A percentile compares a stretch with the other conserved stretches of the same genome.
Conservation (phyloP, 2,113 vertebrate genomes). For the Syrrhaptes paradoxus region DNA sequence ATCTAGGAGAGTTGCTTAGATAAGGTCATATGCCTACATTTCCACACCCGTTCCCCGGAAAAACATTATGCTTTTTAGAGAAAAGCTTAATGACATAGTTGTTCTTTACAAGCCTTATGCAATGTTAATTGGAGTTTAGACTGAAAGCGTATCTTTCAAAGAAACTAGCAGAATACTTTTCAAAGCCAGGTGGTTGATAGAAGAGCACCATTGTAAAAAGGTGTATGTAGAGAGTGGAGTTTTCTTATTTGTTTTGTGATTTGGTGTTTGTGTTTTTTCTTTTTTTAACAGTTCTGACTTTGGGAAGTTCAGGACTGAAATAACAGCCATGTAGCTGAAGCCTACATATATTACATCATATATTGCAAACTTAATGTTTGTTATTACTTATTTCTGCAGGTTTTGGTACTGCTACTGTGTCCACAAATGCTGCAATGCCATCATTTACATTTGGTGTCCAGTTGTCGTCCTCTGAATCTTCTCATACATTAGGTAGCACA, state of each 20-base stretch:
- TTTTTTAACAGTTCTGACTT: not conserved
- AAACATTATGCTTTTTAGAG: not conserved
- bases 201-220: not conserved
- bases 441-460: constrained; percentile 80
- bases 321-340: not conserved
- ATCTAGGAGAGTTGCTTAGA: not conserved
- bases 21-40: fast-evolving
- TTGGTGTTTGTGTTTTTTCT: not conserved
- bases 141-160: not conserved
- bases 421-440: constrained; percentile 57
- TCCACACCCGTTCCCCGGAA: not conserved
- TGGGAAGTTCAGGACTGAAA: not conserved
- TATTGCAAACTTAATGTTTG: not conserved
- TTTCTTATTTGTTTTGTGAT: not conserved
- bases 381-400: constrained; percentile 53
- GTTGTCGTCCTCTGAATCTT: constrained; percentile 70
- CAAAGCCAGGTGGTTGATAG: not conserved
- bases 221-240: not conserved
- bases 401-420: constrained; percentile 71
- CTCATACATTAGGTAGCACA: constrained; percentile 64
- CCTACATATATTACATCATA: not conserved
- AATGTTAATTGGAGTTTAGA: not conserved
- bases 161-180: not conserved
- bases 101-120: not conserved
- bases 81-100: not conserved